phyloP scores from a whole-genome alignment of 2,113 vertebrate species.

The Mastomys coucha region DNA sequence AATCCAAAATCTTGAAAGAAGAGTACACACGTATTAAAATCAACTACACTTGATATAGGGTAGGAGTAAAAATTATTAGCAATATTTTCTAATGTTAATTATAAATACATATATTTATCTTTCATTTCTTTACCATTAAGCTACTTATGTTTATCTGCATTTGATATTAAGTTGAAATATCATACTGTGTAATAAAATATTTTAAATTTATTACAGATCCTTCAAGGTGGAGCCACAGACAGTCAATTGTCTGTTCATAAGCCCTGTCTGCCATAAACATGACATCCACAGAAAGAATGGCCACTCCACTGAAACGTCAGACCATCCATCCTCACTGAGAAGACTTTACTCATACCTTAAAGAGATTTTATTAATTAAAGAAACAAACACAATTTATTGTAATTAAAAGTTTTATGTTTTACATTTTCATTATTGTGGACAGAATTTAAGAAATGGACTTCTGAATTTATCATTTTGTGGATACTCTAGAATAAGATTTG shows the following conservation, averaged over 20 bases:
- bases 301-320: slow-evolving; percentile 42
- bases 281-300: slow-evolving; percentile 46
- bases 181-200: slow-evolving; percentile 68
- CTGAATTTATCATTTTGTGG: slow-evolving; percentile 63
- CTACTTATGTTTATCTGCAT: slow-evolving; percentile 22
- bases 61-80: background rate
- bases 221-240: slow-evolving; percentile 83
- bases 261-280: slow-evolving; percentile 2
- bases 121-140: slow-evolving; percentile 35
- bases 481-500: slow-evolving; percentile 68
- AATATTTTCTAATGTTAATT: slow-evolving; percentile 42
- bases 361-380: slow-evolving; percentile 39
- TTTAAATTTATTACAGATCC: slow-evolving; percentile 83
- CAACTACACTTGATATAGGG: background rate
- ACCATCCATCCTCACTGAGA: slow-evolving; percentile 37
- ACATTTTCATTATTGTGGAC: slow-evolving; percentile 53
- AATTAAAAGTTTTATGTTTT: slow-evolving; percentile 62
- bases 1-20: background rate
- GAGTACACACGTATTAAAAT: background rate
- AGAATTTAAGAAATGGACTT: slow-evolving; percentile 73
- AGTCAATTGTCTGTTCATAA: slow-evolving; percentile 85
- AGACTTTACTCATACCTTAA: slow-evolving; percentile 70
- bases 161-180: slow-evolving; percentile 66
- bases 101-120: slow-evolving; percentile 13
- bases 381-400: slow-evolving; percentile 49